Base-by-base conservation (phyloP, 2,113 vertebrate genomes). In the Rafetus swinhoei region DNA sequence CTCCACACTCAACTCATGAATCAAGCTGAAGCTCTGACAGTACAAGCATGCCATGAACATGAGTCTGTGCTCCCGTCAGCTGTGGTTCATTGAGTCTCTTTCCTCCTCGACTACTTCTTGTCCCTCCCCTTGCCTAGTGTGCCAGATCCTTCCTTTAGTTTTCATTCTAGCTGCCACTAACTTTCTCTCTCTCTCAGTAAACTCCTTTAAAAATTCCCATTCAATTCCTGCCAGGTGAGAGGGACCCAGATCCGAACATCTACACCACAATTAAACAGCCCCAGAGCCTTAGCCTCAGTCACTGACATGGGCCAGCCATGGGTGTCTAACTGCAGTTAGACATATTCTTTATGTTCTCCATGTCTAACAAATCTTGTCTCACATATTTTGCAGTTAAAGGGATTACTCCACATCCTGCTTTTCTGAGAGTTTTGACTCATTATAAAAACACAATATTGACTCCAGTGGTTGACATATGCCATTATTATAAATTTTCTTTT, bases 401-500 rank as follows among this genome's bases (percentile, higher is more conserved):
- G 85, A 12, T 25, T 52, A 25, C 56, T 65, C 45, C 3, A 45
- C 24, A 56, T 45, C 1, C 22, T 82, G 2, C 59, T 89, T 3
- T 86, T 92, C 29, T 91, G n/a, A 2, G 19, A 95, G 77, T 76
- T 87, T 92, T 95, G 91, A 82, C 69, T 88, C 35, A 15, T 10
- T 91, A 52, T 21, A 79, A 77, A 16, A 57, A 9, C 18, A 50
- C 6, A 92, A 72, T 22, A 25, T 54, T 76, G 65, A 6, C 16
- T 3, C 19, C 77, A 32, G 54, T 84, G 52, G n/a, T 19, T 87
- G 11, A n/a, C 94, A 84, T 45, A 93, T 81, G 69, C 60, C 0
- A 81, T 91, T 89, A 93, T 88, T 84, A 21, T 72, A 32, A n/a
- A 89, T 88, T 90, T 62, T 90, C 65, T 90, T 89, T 87, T 92